Evolutionary conservation across 2,797 vertebrate species (phyloP).

Genomic region (Serranus cabrilla): DNA sequence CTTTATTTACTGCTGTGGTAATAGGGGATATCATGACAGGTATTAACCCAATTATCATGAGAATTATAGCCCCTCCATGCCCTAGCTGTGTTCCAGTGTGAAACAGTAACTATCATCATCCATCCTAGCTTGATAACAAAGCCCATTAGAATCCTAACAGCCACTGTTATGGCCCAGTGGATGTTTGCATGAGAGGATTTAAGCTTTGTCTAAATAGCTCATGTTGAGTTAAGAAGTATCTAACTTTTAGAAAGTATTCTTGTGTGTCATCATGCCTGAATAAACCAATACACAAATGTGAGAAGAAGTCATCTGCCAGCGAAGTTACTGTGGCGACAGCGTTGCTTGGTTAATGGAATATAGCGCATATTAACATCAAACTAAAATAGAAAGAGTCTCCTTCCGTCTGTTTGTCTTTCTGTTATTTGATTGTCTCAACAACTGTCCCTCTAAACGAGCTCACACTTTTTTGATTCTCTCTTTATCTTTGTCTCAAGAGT

Average conservation of each 20-base stretch:
- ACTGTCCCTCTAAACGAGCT: neutral
- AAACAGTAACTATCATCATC: constrained; percentile 68
- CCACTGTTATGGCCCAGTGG: constrained; percentile 48
- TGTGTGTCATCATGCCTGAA: constrained; percentile 34
- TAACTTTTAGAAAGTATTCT: constrained; percentile 46
- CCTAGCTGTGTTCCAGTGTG: constrained; percentile 61
- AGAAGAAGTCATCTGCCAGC: constrained; percentile 1
- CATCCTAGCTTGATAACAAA: constrained; percentile 71
- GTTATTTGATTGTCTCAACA: neutral
- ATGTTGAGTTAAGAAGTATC: constrained; percentile 41
- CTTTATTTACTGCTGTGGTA: constrained; percentile 73
- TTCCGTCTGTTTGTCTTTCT: neutral
- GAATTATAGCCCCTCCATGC: constrained; percentile 69
- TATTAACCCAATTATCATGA: constrained; percentile 81
- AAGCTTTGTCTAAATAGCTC: constrained; percentile 60
- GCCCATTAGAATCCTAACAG: constrained; percentile 56
- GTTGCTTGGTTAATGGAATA: no score
- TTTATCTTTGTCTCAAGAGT: constrained; percentile 5
- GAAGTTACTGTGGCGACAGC: no score
- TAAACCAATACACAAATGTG: constrained; percentile 18
- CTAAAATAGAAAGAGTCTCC: no score
- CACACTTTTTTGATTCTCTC: no score
- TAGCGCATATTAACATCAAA: no score
- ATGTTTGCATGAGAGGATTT: constrained; percentile 58
- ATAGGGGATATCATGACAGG: constrained; percentile 79